Percentiles rank a stretch among this genome's conserved stretches.
phyloP scores from a whole-genome alignment of 1,140 invertebrate species.

The Tetranychus urticae region DNA sequence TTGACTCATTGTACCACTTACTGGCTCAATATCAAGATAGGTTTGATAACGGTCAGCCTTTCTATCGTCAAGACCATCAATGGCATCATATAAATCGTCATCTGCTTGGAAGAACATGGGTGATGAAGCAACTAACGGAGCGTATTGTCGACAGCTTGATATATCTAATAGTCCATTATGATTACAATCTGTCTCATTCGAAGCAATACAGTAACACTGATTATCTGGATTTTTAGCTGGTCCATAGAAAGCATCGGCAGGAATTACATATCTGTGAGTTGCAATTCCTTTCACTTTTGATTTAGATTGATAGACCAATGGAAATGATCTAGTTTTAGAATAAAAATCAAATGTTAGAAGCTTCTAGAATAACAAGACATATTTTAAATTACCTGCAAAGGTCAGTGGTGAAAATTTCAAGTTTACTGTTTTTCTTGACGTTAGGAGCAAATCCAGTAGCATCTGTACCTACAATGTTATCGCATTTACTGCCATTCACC shows the following conservation, averaged over 20 bases:
- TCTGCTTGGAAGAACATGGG: constrained; percentile 17
- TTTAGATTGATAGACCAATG: constrained; percentile 13
- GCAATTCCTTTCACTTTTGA: constrained; percentile 14
- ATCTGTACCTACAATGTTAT: constrained; percentile 17
- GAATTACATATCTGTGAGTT: constrained; percentile 12
- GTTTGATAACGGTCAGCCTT: constrained; percentile 17
- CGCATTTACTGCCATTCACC: constrained; percentile 7
- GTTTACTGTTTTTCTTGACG: constrained; percentile 13
- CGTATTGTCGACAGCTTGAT: constrained; percentile 13
- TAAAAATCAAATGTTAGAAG: not conserved
- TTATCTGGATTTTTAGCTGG: constrained; percentile 6
- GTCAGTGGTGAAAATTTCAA: constrained; percentile 16
- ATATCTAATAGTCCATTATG: constrained; percentile 14
- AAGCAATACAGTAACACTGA: constrained; percentile 12
- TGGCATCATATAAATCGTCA: constrained; percentile 11
- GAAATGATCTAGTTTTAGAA: constrained; percentile 9
- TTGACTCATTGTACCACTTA: constrained; percentile 7
- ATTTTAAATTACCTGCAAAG: constrained; percentile 10
- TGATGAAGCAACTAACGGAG: constrained; percentile 16
- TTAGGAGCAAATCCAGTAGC: constrained; percentile 15
- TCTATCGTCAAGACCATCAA: constrained; percentile 12
- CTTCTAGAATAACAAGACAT: not conserved
- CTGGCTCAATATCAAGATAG: constrained; percentile 16
- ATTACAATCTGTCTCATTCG: constrained; percentile 9
- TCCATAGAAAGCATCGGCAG: constrained; percentile 8